Evolutionary conservation across 2,113 vertebrate genomes (phyloP).

Genomic region (Istiophorus platypterus): DNA sequence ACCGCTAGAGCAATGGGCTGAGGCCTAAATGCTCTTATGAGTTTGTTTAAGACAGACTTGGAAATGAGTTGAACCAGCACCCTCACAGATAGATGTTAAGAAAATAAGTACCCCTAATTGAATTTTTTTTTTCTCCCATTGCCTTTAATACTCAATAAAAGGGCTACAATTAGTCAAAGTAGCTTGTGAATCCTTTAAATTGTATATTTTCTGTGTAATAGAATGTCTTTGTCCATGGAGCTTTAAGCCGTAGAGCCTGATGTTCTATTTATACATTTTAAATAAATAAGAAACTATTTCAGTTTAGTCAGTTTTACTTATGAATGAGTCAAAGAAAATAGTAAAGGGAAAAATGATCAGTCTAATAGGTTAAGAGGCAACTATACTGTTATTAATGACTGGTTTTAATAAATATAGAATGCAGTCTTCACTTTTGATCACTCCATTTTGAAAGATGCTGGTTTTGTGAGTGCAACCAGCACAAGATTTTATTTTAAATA

Average conservation of each 20-base stretch:
- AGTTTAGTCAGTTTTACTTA: constrained; percentile 15
- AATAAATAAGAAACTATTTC: too few relatives aligned
- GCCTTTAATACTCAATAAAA: constrained; percentile 17
- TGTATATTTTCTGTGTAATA: not conserved
- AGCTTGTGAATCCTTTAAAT: not conserved
- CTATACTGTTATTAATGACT: constrained; percentile 5
- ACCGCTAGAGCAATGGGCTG: constrained; percentile 20
- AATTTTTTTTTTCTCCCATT: not conserved
- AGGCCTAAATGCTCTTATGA: constrained; percentile 29
- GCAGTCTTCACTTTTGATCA: constrained; percentile 51
- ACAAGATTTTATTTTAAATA: constrained; percentile 53
- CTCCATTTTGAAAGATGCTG: constrained; percentile 15
- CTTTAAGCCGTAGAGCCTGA: not conserved
- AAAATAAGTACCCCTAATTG: not conserved
- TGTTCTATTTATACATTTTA: too few relatives aligned
- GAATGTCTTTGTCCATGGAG: not conserved
- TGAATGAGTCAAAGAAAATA: not conserved
- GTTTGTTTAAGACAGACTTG: not conserved
- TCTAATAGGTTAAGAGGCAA: not conserved
- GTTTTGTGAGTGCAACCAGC: constrained; percentile 34
- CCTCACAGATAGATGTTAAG: not conserved
- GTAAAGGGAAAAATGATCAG: constrained; percentile 2
- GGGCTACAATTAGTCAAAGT: not conserved
- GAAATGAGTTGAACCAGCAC: not conserved
- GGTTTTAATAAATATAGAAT: constrained; percentile 41